A percentile compares a stretch with the other conserved stretches of the same genome.
phyloP scores from a whole-genome alignment of 23 tunicate species.

The Halocynthia roretzi region DNA sequence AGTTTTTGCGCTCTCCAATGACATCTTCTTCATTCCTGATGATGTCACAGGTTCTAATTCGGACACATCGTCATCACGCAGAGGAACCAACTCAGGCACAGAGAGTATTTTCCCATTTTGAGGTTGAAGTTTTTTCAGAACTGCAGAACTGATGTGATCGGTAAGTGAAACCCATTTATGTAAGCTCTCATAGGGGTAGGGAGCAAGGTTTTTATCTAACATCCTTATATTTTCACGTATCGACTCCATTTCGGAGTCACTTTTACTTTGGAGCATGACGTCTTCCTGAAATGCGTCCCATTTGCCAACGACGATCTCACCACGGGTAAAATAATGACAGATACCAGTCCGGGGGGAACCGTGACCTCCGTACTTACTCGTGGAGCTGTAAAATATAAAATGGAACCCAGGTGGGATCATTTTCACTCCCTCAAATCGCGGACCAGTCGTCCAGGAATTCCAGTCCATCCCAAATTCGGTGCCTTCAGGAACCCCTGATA shows the following conservation, averaged over 20 bases:
- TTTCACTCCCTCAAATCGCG: slow-evolving; percentile 85
- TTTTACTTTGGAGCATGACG: slow-evolving; percentile 15
- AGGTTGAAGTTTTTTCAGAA: slow-evolving; percentile 43
- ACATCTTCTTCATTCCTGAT: too few species aligned
- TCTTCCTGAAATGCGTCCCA: slow-evolving; percentile 56
- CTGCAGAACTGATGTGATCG: slow-evolving; percentile 20
- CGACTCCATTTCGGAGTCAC: slow-evolving; percentile 18
- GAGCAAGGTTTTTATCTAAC: slow-evolving; percentile 65
- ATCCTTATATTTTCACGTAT: slow-evolving; percentile 30
- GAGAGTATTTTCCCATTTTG: slow-evolving; percentile 46
- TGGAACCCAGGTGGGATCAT: slow-evolving; percentile 98
- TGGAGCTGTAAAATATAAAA: slow-evolving; percentile 76
- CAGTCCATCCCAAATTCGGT: slow-evolving; percentile 97
- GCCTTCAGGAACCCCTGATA: slow-evolving; percentile 78
- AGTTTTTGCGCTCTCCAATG: too few species aligned
- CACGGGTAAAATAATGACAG: slow-evolving; percentile 54
- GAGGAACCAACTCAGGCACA: slow-evolving; percentile 49
- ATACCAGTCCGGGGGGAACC: slow-evolving; percentile 87
- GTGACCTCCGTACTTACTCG: slow-evolving; percentile 39
- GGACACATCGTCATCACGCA: not conserved
- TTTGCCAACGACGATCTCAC: slow-evolving; percentile 59
- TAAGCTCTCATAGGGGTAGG: slow-evolving; percentile 84
- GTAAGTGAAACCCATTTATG: slow-evolving; percentile 83
- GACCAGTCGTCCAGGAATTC: slow-evolving; percentile 87
- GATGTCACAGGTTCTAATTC: too few species aligned